Evolutionary conservation across 2,888 invertebrate species (phyloP).

Genomic region (Sepioteuthis lessoniana): DNA sequence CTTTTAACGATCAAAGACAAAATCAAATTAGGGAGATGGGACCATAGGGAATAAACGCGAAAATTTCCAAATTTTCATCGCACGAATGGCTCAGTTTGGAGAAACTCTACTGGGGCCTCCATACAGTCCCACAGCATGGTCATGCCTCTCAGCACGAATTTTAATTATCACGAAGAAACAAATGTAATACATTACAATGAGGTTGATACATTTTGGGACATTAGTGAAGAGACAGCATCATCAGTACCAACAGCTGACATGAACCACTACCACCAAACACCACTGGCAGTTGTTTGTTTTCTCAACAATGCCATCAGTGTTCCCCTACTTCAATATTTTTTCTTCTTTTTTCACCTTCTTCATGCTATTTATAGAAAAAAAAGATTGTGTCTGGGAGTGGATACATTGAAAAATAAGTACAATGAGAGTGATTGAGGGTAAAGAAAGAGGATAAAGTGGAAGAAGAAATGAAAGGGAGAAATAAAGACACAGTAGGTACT

Average conservation of each 20-base stretch:
- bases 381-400: background rate
- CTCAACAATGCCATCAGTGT: slow-evolving; percentile 33
- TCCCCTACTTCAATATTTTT: background rate
- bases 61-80: slow-evolving; percentile 47
- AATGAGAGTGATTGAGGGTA: background rate
- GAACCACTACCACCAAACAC: background rate
- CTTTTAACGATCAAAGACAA: slow-evolving; percentile 47
- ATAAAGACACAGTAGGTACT: background rate
- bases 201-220: slow-evolving; percentile 45
- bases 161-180: slow-evolving; percentile 46
- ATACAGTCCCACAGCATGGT: background rate
- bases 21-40: slow-evolving; percentile 47
- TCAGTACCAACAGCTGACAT: background rate
- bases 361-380: background rate
- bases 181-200: slow-evolving; percentile 45
- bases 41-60: slow-evolving; percentile 41
- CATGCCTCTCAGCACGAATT: slow-evolving; percentile 48
- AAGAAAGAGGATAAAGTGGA: background rate
- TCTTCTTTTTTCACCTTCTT: background rate
- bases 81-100: slow-evolving; percentile 46
- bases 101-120: slow-evolving; percentile 42
- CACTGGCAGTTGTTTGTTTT: background rate
- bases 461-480: background rate
- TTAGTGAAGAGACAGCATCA: background rate
- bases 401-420: background rate